Conservation (phyloP, 2,113 vertebrate genomes). For the Callaeas wilsoni region DNA sequence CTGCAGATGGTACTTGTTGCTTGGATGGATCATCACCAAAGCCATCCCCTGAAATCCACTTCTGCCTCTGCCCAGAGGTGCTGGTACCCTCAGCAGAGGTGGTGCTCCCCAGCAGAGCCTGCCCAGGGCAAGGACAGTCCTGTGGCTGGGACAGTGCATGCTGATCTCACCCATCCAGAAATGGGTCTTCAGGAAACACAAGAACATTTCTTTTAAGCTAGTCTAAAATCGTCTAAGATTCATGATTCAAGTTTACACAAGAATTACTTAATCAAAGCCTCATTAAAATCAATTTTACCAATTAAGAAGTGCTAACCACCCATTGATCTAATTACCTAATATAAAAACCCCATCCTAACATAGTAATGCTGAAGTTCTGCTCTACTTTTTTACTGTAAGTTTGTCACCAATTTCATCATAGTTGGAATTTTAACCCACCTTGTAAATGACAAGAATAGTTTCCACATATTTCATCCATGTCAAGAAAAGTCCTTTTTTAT, state of each 20-base stretch:
- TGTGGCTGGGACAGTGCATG: accelerated
- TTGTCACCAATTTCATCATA: not conserved
- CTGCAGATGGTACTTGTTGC: not conserved
- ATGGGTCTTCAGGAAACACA: not conserved
- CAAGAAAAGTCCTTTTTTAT: not conserved
- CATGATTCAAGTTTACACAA: not conserved
- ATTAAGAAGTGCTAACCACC: not conserved
- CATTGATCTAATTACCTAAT: not conserved
- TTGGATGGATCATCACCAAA: not conserved
- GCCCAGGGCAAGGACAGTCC: not conserved
- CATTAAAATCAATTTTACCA: not conserved
- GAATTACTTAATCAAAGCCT: not conserved
- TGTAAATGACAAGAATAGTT: not conserved
- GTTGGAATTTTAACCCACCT: not conserved
- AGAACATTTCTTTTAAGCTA: not conserved
- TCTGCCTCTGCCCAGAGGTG: not conserved
- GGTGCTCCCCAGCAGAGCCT: not conserved
- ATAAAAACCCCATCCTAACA: not conserved
- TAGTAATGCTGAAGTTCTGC: not conserved
- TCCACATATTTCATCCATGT: not conserved
- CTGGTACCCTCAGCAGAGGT: not conserved
- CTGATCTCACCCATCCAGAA: not conserved
- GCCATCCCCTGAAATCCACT: not conserved
- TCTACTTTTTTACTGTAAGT: no score
- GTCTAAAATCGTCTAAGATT: not conserved